Percentiles rank a stretch among this genome's conserved stretches.
Evolutionary conservation across 2,113 vertebrate species (phyloP).

Genomic region (Vimba vimba): DNA sequence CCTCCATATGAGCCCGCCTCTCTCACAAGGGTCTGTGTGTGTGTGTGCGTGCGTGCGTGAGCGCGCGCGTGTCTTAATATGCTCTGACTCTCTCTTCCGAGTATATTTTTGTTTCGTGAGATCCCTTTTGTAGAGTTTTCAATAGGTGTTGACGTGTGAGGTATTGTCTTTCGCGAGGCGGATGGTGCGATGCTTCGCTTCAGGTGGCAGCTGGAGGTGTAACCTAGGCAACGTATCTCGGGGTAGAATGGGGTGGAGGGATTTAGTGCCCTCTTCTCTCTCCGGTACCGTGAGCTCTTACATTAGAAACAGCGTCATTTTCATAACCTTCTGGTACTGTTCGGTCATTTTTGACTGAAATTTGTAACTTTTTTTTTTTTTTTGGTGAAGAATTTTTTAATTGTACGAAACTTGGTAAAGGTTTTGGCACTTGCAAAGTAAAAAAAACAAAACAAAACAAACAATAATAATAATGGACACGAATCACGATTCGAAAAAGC

Average conservation of each 20-base stretch:
- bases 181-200: slow-evolving; percentile 42
- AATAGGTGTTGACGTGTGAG: slow-evolving; percentile 42
- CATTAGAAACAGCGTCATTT: slow-evolving; percentile 26
- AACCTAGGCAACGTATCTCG: slow-evolving; percentile 58
- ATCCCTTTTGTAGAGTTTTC: slow-evolving; percentile 21
- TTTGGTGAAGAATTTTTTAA: too few relatives aligned
- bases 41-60: background rate
- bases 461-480: too few relatives aligned
- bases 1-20: slow-evolving; percentile 38
- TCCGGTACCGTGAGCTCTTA: background rate
- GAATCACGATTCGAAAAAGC: too few relatives aligned
- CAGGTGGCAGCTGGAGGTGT: slow-evolving; percentile 58
- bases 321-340: background rate
- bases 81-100: background rate
- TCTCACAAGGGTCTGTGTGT: background rate
- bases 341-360: too few relatives aligned
- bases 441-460: too few relatives aligned
- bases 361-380: too few relatives aligned
- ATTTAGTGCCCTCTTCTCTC: slow-evolving; percentile 11
- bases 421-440: too few relatives aligned
- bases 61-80: slow-evolving; percentile 7
- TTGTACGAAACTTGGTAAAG: too few relatives aligned
- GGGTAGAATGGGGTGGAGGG: slow-evolving; percentile 6
- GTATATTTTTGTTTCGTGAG: slow-evolving; percentile 28
- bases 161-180: slow-evolving; percentile 49